Evolutionary conservation across 2,888 invertebrate species (phyloP).

Genomic region (Terebella lapidaria): DNA sequence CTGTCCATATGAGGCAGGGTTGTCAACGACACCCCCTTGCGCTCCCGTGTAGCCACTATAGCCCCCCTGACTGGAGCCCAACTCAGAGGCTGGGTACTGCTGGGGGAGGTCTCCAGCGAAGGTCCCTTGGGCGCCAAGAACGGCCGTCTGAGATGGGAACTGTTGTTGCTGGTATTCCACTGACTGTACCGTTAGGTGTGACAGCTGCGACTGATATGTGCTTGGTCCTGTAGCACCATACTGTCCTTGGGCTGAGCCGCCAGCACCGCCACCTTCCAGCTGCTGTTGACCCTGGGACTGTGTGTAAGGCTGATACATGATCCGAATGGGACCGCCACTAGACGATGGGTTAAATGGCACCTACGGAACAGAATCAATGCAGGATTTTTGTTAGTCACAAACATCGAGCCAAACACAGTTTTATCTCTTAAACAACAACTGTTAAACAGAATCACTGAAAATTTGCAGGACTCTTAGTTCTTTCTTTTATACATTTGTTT

Average conservation of each 20-base stretch:
- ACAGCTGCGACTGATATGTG: not conserved
- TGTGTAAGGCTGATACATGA: not conserved
- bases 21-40: not conserved
- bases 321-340: not conserved
- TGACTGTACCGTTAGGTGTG: conserved; percentile 15
- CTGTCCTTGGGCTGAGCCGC: not conserved
- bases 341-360: not conserved
- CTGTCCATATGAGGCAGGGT: not conserved
- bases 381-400: too few relatives aligned
- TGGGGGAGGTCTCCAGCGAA: too few relatives aligned
- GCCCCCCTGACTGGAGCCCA: not conserved
- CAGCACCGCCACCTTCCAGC: not conserved
- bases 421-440: too few relatives aligned
- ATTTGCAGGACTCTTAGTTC: too few relatives aligned
- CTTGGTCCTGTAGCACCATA: not conserved
- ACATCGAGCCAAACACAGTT: too few relatives aligned
- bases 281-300: not conserved
- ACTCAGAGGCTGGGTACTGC: not conserved
- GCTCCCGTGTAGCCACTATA: not conserved
- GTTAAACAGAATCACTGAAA: too few relatives aligned
- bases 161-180: conserved; percentile 10
- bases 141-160: conserved; percentile 3
- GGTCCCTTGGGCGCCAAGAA: too few relatives aligned
- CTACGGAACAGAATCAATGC: not conserved
- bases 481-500: too few relatives aligned